A percentile compares a stretch with the other conserved stretches of the same genome.
Conservation (phyloP, 2,888 invertebrate species). For the Andrena chrysosceles region DNA sequence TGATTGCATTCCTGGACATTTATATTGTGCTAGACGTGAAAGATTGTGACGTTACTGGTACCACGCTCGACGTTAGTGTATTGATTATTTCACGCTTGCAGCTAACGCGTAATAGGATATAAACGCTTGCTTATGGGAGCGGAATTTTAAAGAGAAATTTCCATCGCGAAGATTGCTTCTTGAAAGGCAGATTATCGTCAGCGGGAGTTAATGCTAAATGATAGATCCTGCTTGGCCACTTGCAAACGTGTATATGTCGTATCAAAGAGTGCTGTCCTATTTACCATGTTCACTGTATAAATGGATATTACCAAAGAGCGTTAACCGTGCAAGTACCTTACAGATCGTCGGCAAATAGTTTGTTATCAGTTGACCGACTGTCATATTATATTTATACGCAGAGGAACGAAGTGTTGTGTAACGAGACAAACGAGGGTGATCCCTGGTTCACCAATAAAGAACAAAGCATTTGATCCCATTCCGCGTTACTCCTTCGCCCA, state of each 20-base stretch:
- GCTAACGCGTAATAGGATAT: neutral
- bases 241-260: slow-evolving; percentile 24
- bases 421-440: slow-evolving; percentile 13
- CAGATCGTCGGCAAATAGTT: slow-evolving; percentile 48
- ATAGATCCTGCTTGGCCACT: slow-evolving; percentile 13
- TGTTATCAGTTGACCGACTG: slow-evolving; percentile 43
- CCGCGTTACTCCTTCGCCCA: slow-evolving; percentile 22
- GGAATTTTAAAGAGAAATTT: neutral
- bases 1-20: neutral
- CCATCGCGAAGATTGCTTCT: neutral
- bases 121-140: neutral
- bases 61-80: neutral
- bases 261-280: slow-evolving; percentile 36
- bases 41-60: neutral
- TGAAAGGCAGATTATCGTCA: neutral
- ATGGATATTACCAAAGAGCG: slow-evolving; percentile 61
- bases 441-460: slow-evolving; percentile 55
- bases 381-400: slow-evolving; percentile 61
- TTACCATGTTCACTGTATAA: slow-evolving; percentile 39
- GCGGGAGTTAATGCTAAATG: slow-evolving; percentile 10
- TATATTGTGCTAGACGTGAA: neutral
- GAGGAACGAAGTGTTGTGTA: slow-evolving; percentile 36
- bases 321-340: slow-evolving; percentile 55
- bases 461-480: slow-evolving; percentile 40
- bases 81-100: neutral